Evolutionary conservation across 2,797 vertebrate species (phyloP), one percentile per base, ranked within the genome.

Genomic region (Sciurus carolinensis): DNA sequence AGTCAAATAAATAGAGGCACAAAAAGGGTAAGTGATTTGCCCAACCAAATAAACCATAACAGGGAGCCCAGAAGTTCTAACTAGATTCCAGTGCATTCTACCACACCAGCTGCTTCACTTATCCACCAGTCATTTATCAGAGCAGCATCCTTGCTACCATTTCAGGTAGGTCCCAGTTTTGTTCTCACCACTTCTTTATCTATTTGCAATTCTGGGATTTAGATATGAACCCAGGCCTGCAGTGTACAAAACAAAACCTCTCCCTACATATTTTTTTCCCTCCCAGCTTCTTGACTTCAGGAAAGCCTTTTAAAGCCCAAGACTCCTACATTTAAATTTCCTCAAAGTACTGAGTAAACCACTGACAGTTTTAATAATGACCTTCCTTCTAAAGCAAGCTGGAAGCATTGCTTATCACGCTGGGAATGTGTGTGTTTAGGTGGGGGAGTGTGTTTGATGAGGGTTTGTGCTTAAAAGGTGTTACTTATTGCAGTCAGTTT

Each of bases 201-300:
- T 73, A 80, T 22, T 13, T 69, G 3, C 12, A 90, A n/a, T 66
- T 64, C 92, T 4, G 93, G 79, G 76, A 88, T 80, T 87, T 66
- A 95, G 69, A n/a, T 79, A 88, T 88, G 66, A 33, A 95, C 24
- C 39, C 0, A 44, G 57, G 47, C 14, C 81, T 79, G 47, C 14
- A 77, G 95, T 80, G 50, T 26, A 18, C 17, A 94, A 95, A 89
- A 84, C 33, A 79, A 57, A 94, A 91, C 15, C 33, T 93, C 73
- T 77, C 50, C 30, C 39, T 80, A 92, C 20, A 88, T 13, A 47
- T 42, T 82, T 26, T 15, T 66, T 20, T 22, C 50, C 44, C 7
- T 36, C n/a, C n/a, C 2, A 72, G 59, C 18, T 59, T 86, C 72
- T 71, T 62, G 73, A 87, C 20, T 64, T 22, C 5, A 76, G 36